These are phyloP conservation scores for Calcarius lapponicus DNA, from an alignment of 2,797 vertebrate species.

Conservation along the genomic window DNA sequence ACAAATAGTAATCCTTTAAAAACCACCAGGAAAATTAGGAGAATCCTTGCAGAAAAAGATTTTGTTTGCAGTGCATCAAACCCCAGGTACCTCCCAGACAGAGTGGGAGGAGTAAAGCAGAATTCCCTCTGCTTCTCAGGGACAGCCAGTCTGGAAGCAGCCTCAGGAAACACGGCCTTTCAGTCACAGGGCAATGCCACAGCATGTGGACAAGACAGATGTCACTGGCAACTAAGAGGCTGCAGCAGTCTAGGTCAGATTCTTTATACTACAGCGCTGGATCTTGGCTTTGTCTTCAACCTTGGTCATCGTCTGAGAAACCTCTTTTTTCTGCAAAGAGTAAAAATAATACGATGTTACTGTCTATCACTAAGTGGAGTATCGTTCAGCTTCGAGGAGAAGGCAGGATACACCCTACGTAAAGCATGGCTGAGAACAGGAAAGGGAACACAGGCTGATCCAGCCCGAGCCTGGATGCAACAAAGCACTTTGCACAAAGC, in stretches of 20 bases:
- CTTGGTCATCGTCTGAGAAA: neutral
- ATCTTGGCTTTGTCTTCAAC: neutral
- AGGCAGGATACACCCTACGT: fast-evolving
- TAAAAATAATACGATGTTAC: neutral
- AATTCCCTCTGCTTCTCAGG: neutral
- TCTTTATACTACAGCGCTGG: neutral
- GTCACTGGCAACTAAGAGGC: fast-evolving
- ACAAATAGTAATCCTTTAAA: neutral
- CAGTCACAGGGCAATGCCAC: neutral
- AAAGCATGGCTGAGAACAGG: neutral
- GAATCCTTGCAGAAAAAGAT: neutral
- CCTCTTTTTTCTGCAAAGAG: constrained; percentile 28
- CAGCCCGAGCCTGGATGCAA: neutral
- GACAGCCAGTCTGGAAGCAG: neutral
- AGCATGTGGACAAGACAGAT: no score
- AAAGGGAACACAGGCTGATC: neutral
- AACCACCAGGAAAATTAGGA: neutral
- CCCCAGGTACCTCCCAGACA: neutral
- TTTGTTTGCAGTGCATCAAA: neutral
- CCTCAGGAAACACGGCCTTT: neutral
- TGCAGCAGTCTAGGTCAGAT: neutral
- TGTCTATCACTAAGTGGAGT: neutral
- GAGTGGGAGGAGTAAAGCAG: neutral
- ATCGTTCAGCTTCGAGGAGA: fast-evolving
- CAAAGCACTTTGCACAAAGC: neutral